Evolutionary conservation across 1,140 invertebrate genomes (phyloP), one percentile per base, ranked within the genome.

Genomic region (Megalopta genalis): DNA sequence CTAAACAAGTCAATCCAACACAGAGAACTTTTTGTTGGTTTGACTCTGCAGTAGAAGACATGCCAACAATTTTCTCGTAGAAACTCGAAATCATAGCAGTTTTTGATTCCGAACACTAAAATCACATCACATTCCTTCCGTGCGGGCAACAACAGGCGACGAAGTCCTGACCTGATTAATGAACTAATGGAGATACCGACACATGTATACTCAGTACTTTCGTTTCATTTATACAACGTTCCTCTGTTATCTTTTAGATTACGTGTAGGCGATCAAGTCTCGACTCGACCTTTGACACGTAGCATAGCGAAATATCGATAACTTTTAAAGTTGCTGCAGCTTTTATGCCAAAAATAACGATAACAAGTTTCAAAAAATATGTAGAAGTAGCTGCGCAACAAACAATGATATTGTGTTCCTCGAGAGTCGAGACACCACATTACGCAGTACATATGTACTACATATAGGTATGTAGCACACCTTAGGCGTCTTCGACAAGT

Each of bases 1-100:
- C 94, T 32, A 95, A 73, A 54, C 93, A 93, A 52, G 90, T 91
- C 32, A 93, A 85, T 9, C 94, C 94, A 6, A 94, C 88, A 64
- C 92, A 92, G 7, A 93, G 76, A 49, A 93, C 88, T 83, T 90
- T 92, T 14, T 64, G 77, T 16, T 77, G 68, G 16, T 69, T 76
- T 0, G 23, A 46, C 27, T 82, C 86, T 21, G 46, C 60, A 9
- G 81, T 72, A 62, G 84, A 80, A 39, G 85, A 86, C 12, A 64
- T 77, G 23, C 82, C 83, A 23, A 88, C 64, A 23, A 90, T 84
- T 66, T 84, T 84, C 32, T 89, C 81, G 27, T 87, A 85, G 74
- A 87, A 88, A 54, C 77, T 89, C 21, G 88, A 88, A 66, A 88
- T 90, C 89, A 90, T 88, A 27, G 71, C n/a, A 70, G 12, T 57